Base-by-base conservation (phyloP, 2,888 invertebrate species). In the Electrophaes corylata region DNA sequence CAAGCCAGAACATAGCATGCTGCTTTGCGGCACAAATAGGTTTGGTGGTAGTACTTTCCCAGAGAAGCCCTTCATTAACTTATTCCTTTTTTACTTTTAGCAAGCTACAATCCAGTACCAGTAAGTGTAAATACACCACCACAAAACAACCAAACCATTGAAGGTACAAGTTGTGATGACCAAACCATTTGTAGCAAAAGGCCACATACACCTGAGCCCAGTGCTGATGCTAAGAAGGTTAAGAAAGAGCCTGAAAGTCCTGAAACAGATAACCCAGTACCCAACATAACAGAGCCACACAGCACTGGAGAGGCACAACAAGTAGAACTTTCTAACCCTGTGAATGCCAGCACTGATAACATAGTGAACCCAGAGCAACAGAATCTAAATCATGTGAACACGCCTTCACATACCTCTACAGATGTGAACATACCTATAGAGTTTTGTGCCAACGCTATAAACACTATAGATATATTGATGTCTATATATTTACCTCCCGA, bases 141-240 rank as follows among this genome's bases (percentile, higher is more conserved):
- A 23, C 18, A 14, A 16, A 31, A 11, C 33, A 33, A 43, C 20
- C 12, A 26, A 29, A 14, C 10, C 26, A 29, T 3, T 18, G 23
- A 31, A 20, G 12, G 19, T 41, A 37, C 37, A 18, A 10, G 16
- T 14, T 14, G 29, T 29, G 37, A 48, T 46, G 50, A 44, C 51
- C 48, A 57, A 58, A 57, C 10, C 45, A 57, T 51, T 39, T 57
- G 74, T 44, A 41, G 43, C 5, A 86, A 86, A 66, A 76, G 86
- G 31, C 31, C 65, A 47, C 76, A 72, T 31, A 73, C 75, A 52
- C 60, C 57, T 31, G 65, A 67, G 12, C 62, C 55, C 10, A 60
- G 44, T 59, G 57, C 48, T 48, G 70, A 68, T 51, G 53, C 68
- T 3, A 87, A 87, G 59, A 86, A 73, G 60, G 64, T 79, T 0